A percentile compares a stretch with the other conserved stretches of the same genome.
These are phyloP conservation scores for Proteles cristata DNA, from an alignment of 2,113 vertebrate species.

Conservation along the genomic window DNA sequence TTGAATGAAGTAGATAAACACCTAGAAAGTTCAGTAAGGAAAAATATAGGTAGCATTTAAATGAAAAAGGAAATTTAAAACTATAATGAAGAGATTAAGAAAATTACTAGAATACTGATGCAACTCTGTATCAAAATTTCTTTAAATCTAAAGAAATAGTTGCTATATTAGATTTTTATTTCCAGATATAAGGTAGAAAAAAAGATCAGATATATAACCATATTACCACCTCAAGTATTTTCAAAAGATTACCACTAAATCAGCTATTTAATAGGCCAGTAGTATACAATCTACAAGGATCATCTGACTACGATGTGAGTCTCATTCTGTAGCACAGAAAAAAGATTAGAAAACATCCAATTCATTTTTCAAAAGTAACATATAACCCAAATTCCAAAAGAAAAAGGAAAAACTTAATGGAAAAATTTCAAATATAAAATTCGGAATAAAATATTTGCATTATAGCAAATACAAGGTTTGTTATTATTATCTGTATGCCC, in stretches of 20 bases:
- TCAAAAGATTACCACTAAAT: conserved; percentile 33
- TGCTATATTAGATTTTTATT: background rate
- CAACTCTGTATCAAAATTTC: background rate
- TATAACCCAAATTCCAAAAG: conserved; percentile 16
- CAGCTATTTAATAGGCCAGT: background rate
- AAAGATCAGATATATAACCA: background rate
- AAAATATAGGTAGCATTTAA: background rate
- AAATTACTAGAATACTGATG: background rate
- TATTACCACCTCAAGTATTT: conserved; percentile 5
- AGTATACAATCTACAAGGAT: background rate
- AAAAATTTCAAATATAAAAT: conserved; percentile 27
- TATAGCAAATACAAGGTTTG: background rate
- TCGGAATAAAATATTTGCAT: conserved; percentile 24
- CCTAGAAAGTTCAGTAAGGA: background rate
- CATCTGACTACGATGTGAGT: background rate
- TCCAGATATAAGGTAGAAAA: background rate
- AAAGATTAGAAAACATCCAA: background rate
- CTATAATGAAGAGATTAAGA: background rate
- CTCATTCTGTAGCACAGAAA: background rate
- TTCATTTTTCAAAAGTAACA: conserved; percentile 49
- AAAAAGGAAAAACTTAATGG: background rate
- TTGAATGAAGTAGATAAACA: background rate
- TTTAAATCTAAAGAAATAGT: conserved; percentile 31
- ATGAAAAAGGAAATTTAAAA: conserved; percentile 47
- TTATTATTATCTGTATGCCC: background rate